These are phyloP conservation scores for Hestina assimilis DNA, from an alignment of 1,140 invertebrate species.

Conservation along the genomic window DNA sequence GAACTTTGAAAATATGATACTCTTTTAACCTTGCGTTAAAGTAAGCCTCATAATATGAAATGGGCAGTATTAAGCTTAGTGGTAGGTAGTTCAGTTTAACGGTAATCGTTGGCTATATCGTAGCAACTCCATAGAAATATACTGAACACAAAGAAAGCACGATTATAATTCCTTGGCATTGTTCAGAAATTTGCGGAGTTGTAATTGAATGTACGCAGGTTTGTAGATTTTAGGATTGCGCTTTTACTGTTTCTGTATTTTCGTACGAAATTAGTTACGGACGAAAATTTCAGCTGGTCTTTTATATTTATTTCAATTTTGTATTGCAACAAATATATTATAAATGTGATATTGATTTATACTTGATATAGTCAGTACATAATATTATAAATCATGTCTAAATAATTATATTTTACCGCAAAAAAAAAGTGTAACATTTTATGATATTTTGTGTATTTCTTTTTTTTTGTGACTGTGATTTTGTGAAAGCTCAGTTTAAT, in stretches of 20 bases:
- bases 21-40: conserved; percentile 34
- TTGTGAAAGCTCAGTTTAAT: too few relatives aligned
- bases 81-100: conserved; percentile 43
- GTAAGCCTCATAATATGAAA: conserved; percentile 39
- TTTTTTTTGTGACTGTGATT: too few relatives aligned
- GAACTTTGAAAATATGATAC: conserved; percentile 35
- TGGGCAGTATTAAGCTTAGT: conserved; percentile 41
- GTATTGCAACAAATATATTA: too few relatives aligned
- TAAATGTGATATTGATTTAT: too few relatives aligned
- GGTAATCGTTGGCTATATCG: conserved; percentile 36
- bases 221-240: not conserved
- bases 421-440: too few relatives aligned
- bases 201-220: not conserved
- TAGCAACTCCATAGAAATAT: conserved; percentile 22
- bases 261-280: not conserved
- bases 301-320: too few relatives aligned
- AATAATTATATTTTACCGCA: too few relatives aligned
- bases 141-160: conserved; percentile 17
- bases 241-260: not conserved
- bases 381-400: too few relatives aligned
- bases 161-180: conserved; percentile 6
- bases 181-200: not conserved
- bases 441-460: too few relatives aligned
- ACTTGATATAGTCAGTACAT: too few relatives aligned
- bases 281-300: not conserved